These are phyloP conservation scores for Cebidichthys violaceus DNA, from an alignment of 2,113 vertebrate genomes.

Conservation along the genomic window DNA sequence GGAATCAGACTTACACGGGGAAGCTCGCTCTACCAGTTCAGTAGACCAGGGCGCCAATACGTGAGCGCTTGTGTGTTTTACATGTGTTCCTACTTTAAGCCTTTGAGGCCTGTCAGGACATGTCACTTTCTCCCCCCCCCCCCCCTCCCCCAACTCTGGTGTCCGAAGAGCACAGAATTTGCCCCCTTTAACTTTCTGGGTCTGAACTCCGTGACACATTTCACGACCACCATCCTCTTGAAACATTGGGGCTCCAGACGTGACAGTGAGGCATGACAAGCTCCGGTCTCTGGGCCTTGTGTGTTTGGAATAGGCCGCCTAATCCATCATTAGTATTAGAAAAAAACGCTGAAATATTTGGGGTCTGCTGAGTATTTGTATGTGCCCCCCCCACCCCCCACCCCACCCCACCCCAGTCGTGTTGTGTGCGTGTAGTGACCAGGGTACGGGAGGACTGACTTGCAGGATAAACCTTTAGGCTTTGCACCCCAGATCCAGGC, in stretches of 20 bases:
- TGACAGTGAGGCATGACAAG: slow-evolving; percentile 10
- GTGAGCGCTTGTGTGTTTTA: slow-evolving; percentile 34
- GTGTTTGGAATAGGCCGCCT: slow-evolving; percentile 18
- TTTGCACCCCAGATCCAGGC: slow-evolving; percentile 77
- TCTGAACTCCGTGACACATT: slow-evolving; percentile 62
- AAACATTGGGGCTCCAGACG: slow-evolving; percentile 16
- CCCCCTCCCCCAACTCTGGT: neutral
- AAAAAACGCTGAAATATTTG: slow-evolving; percentile 10
- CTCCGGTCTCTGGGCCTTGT: slow-evolving; percentile 4
- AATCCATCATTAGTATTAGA: slow-evolving; percentile 1
- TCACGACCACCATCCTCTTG: slow-evolving; percentile 39
- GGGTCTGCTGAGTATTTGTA: neutral
- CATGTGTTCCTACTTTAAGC: slow-evolving; percentile 46
- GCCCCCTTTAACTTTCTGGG: slow-evolving; percentile 59
- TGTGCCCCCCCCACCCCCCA: no score
- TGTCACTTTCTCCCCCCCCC: slow-evolving; percentile 58
- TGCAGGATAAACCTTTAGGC: slow-evolving; percentile 74
- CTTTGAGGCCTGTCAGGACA: slow-evolving; percentile 62
- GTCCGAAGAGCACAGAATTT: slow-evolving; percentile 59
- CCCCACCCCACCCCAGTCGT: no score
- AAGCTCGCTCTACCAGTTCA: slow-evolving; percentile 2
- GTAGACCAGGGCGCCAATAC: neutral
- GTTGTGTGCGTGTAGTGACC: slow-evolving; percentile 33
- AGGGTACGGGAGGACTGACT: slow-evolving; percentile 36
- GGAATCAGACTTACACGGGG: neutral